Evolutionary conservation across 2,888 invertebrate genomes (phyloP), one percentile per base, ranked within the genome.

Genomic region (Hypsopygia costalis): DNA sequence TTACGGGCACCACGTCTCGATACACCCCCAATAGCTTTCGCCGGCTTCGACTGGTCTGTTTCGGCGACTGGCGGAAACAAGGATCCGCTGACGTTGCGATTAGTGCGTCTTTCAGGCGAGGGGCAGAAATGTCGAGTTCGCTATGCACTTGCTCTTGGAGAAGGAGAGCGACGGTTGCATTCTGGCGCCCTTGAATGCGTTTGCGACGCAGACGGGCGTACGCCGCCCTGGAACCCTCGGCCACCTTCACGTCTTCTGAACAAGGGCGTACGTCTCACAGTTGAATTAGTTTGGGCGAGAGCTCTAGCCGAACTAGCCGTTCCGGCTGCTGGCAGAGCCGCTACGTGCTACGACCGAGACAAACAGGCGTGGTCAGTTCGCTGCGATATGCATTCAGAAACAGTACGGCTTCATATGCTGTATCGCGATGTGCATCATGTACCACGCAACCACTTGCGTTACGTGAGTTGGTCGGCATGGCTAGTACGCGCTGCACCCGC

Each of bases 21-120:
- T 45, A 86, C 87, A 16, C 80, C 85, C 10, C 87, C 86, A 43
- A 95, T 95, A 72, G 92, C 93, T 0, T 95, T 94, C 69, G 95
- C 95, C 6, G 93, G 94, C 20, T 95, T 94, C 71, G 95, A 95
- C 66, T 95, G 95, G 95, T 94, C 94, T 58, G 87, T 95, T 32
- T 89, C 92, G 1, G 90, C 92, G 30, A 92, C 91, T 1, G 87
- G 90, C 38, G 78, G 85, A 42, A 91, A 91, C 21, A 91, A 91
- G 56, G 91, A 92, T 38, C 85, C 86, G 1, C 57, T 87, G 6
- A 52, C 81, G 8, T 57, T 93, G 36, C 91, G 92, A 41, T 81
- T 95, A 28, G 92, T 93, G 62, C 90, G 95, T 36, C 90, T 94
- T 40, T 94, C 95, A n/a, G 94, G 94, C 33, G 94, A 94, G 65